phyloP scores from a whole-genome alignment of 2,797 vertebrate species.

The Girardinus metallicus region DNA sequence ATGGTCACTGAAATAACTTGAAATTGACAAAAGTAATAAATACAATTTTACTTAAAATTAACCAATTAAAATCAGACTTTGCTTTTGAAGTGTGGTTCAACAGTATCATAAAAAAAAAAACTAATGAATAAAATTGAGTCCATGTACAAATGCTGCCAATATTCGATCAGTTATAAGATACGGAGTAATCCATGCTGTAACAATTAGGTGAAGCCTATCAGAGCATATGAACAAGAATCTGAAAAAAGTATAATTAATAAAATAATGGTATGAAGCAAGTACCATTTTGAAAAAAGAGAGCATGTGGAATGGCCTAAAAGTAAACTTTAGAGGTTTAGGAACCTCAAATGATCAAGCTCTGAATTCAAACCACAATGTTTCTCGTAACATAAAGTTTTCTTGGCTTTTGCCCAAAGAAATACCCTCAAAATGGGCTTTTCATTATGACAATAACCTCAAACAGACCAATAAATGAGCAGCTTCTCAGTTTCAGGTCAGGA shows the following conservation, averaged over 20 bases:
- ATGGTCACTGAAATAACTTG: not conserved
- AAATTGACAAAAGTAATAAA: not conserved
- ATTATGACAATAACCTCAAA: not conserved
- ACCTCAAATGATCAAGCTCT: not conserved
- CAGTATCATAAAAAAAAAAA: not conserved
- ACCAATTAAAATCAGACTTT: not conserved
- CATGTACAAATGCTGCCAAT: not conserved
- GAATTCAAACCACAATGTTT: not conserved
- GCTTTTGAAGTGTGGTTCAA: not conserved
- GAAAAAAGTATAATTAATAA: not conserved
- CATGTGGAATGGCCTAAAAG: not conserved
- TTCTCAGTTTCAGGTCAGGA: not conserved
- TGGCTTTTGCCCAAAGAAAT: no score
- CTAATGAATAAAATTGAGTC: not conserved
- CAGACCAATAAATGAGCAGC: not conserved
- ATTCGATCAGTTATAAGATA: not conserved
- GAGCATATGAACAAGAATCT: not conserved
- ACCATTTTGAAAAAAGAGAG: not conserved
- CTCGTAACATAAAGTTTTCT: not conserved
- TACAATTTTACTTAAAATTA: not conserved
- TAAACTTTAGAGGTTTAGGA: not conserved
- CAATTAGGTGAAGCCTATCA: not conserved
- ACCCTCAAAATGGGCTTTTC: not conserved
- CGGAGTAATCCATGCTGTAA: not conserved
- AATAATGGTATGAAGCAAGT: not conserved